Percentiles rank a stretch among this genome's conserved stretches.
Evolutionary conservation across 2,797 vertebrate species (phyloP).

Genomic region (Pygocentrus nattereri): DNA sequence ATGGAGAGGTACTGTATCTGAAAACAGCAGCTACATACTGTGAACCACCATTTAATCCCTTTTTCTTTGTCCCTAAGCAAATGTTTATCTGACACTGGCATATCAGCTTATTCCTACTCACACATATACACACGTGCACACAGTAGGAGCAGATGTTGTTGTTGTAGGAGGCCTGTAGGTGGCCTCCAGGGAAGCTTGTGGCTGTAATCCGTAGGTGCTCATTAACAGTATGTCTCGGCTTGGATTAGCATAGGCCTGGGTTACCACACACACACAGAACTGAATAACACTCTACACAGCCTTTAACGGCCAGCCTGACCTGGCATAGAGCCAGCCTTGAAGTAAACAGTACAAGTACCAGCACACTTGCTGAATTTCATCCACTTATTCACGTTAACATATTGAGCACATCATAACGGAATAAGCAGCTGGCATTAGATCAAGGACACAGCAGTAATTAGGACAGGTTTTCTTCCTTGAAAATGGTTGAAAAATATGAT

Average conservation of each 20-base stretch:
- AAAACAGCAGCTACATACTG: not conserved
- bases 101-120: not conserved
- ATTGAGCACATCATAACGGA: not conserved
- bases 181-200: constrained; percentile 42
- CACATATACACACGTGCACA: constrained; percentile 18
- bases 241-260: constrained; percentile 53
- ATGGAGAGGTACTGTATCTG: not conserved
- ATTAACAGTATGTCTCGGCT: constrained; percentile 51
- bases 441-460: constrained; percentile 16
- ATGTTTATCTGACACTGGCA: not conserved
- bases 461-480: not conserved
- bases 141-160: constrained; percentile 48
- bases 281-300: constrained; percentile 49
- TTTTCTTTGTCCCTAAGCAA: not conserved
- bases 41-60: not conserved
- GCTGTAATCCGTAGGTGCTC: constrained; percentile 56
- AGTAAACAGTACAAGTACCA: constrained; percentile 44
- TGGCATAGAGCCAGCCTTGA: constrained; percentile 25
- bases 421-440: constrained; percentile 8
- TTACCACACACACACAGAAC: constrained; percentile 46
- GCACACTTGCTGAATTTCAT: not conserved
- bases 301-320: constrained; percentile 47
- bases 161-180: constrained; percentile 53
- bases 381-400: constrained; percentile 11
- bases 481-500: constrained; percentile 6